phyloP scores from a whole-genome alignment of 2,797 vertebrate genomes.

The Diceros bicornis region DNA sequence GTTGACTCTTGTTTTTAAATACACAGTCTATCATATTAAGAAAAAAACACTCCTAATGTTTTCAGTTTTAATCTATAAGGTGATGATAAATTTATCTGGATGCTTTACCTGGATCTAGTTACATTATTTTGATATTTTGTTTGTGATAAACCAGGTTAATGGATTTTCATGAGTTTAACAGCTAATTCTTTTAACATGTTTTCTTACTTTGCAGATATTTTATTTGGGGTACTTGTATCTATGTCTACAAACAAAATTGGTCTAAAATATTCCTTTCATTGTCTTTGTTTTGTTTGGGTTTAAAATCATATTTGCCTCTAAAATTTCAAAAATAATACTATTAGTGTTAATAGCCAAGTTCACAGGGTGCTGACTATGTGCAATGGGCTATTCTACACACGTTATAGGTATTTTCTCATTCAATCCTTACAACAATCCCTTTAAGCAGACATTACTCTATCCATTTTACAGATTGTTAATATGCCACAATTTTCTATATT shows the following conservation, averaged over 20 bases:
- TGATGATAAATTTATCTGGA: neutral
- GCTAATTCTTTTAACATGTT: neutral
- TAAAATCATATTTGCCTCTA: constrained; percentile 8
- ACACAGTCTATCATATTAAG: neutral
- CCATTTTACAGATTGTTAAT: neutral
- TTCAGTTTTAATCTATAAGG: constrained; percentile 33
- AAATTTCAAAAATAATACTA: neutral
- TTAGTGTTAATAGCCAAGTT: neutral
- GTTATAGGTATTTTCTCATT: neutral
- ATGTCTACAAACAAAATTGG: neutral
- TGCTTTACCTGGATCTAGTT: neutral
- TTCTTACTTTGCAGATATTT: neutral
- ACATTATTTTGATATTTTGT: constrained; percentile 7
- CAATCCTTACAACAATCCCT: neutral
- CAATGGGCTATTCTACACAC: neutral
- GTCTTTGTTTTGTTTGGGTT: neutral
- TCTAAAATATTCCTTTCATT: constrained; percentile 44
- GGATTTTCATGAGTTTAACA: neutral
- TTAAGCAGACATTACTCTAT: neutral
- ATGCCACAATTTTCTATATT: neutral
- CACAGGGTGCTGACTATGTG: neutral
- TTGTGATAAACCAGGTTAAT: neutral
- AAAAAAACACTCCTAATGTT: neutral
- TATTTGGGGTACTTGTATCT: neutral
- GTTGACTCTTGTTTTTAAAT: neutral